These are phyloP conservation scores for Poecilus cupreus DNA, from an alignment of 2,888 invertebrate genomes.

Conservation along the genomic window DNA sequence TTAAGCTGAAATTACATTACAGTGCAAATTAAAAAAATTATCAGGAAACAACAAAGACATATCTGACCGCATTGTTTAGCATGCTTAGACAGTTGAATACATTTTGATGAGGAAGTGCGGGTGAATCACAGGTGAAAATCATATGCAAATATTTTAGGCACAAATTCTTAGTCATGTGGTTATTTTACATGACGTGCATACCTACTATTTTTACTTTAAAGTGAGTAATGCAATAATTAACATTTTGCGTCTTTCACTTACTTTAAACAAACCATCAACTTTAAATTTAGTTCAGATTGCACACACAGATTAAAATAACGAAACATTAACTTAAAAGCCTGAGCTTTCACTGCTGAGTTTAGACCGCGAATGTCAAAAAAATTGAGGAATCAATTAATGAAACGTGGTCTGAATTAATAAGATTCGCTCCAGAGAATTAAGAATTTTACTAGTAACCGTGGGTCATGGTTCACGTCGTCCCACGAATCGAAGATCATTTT, in stretches of 20 bases:
- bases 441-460: neutral
- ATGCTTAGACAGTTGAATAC: neutral
- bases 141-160: neutral
- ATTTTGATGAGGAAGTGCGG: neutral
- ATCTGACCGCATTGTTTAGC: neutral
- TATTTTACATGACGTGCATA: neutral
- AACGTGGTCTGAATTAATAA: neutral
- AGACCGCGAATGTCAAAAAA: slow-evolving; percentile 3
- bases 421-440: neutral
- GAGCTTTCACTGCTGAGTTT: neutral
- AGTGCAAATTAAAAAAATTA: neutral
- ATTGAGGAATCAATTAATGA: neutral
- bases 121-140: slow-evolving; percentile 2
- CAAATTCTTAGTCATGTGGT: neutral
- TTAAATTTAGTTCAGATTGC: slow-evolving; percentile 1
- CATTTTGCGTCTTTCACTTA: neutral
- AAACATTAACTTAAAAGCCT: neutral
- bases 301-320: neutral
- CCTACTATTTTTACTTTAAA: slow-evolving; percentile 22
- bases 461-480: neutral
- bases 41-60: neutral
- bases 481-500: neutral
- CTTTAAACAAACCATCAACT: neutral
- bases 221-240: neutral
- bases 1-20: neutral